These are phyloP conservation scores for Electrona antarctica DNA, from an alignment of 2,113 vertebrate species.

Conservation along the genomic window DNA sequence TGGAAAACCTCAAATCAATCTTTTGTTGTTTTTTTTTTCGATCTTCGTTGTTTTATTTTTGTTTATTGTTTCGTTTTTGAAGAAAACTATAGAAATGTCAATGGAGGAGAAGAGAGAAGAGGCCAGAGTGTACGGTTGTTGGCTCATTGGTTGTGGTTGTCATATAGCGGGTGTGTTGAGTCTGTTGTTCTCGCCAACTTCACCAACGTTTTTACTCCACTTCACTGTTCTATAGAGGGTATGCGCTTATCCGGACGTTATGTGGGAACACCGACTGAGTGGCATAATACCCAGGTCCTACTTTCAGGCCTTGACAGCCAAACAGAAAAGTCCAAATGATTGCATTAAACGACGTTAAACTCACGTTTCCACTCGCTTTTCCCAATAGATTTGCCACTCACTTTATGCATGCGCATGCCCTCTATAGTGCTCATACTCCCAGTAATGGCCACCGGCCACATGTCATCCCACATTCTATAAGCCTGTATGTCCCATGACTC, in stretches of 20 bases:
- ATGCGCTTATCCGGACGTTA: too few species aligned
- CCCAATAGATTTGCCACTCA: too few species aligned
- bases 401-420: slow-evolving; percentile 25
- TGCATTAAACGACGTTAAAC: too few species aligned
- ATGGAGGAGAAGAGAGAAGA: slow-evolving; percentile 46
- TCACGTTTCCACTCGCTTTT: too few species aligned
- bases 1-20: slow-evolving; percentile 77
- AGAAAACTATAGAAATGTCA: slow-evolving; percentile 69
- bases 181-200: slow-evolving; percentile 35
- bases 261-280: too few species aligned
- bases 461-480: background rate
- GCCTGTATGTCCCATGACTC: background rate
- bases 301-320: too few species aligned
- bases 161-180: slow-evolving; percentile 64
- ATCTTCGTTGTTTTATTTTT: background rate
- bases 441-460: background rate
- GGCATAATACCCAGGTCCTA: too few species aligned
- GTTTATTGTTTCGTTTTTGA: slow-evolving; percentile 43
- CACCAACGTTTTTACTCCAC: slow-evolving; percentile 16
- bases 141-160: slow-evolving; percentile 71
- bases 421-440: background rate
- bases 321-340: too few species aligned
- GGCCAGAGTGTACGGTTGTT: slow-evolving; percentile 39
- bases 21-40: slow-evolving; percentile 52
- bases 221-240: background rate